Conservation (phyloP, 2,797 vertebrate species). For the Karalla daura region DNA sequence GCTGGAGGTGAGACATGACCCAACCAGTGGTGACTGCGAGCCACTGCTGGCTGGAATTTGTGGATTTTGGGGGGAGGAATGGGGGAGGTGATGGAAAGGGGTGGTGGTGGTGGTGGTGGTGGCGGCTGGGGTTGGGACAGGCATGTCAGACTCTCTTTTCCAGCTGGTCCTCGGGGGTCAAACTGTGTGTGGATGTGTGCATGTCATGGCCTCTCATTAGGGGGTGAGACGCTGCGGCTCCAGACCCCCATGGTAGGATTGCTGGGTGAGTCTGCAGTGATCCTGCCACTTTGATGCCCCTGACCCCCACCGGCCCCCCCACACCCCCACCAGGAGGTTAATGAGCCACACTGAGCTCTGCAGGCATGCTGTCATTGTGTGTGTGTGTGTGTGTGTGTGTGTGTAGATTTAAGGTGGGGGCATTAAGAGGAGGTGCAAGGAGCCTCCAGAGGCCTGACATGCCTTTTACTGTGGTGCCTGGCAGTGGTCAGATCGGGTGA, state of each 20-base stretch:
- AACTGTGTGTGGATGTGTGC: slow-evolving; percentile 73
- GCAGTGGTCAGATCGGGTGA: slow-evolving; percentile 38
- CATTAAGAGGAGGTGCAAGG: slow-evolving; percentile 30
- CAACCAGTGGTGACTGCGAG: slow-evolving; percentile 41
- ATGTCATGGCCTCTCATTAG: slow-evolving; percentile 82
- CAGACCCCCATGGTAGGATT: slow-evolving; percentile 83
- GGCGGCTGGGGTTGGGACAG: slow-evolving; percentile 22
- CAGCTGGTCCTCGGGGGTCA: slow-evolving; percentile 78
- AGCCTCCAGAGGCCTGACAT: slow-evolving; percentile 25
- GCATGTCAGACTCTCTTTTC: slow-evolving; percentile 77
- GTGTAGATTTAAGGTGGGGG: slow-evolving; percentile 40
- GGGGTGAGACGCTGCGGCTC: slow-evolving; percentile 83
- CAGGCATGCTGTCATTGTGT: slow-evolving; percentile 54
- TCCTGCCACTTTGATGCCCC: slow-evolving; percentile 83
- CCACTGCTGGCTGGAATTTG: slow-evolving; percentile 66
- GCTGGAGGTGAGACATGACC: slow-evolving; percentile 39
- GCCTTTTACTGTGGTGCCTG: slow-evolving; percentile 1
- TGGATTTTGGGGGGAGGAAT: slow-evolving; percentile 46
- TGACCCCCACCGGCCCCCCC: slow-evolving; percentile 53
- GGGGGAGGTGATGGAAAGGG: slow-evolving; percentile 17
- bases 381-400: slow-evolving; percentile 23
- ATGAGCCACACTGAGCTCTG: slow-evolving; percentile 78
- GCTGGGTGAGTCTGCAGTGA: slow-evolving; percentile 75
- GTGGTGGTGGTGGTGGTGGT: too few species aligned
- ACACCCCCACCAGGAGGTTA: slow-evolving; percentile 72